Base-by-base conservation (phyloP, 2,113 vertebrate genomes). In the Clarias gariepinus region DNA sequence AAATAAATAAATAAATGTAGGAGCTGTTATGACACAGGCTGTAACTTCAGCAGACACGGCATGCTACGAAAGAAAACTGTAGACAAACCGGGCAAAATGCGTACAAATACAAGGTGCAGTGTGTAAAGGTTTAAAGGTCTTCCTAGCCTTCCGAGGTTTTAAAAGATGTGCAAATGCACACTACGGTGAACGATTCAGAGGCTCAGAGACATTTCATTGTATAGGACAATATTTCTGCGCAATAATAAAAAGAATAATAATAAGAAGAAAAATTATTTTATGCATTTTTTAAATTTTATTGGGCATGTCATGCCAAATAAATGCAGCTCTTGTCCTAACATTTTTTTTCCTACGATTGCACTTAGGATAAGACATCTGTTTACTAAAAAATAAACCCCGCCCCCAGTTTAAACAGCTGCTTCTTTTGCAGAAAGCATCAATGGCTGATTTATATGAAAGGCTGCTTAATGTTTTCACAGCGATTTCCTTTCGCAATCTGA, bases 1-100 rank as follows among this genome's bases (percentile, higher is more conserved):
- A 76, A 64, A 47, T 21, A 55, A 30, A 47, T 8, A 47, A 47
- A 47, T 8, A 8, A 47, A 47, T 47, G 19, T 4, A 11, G 21
- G 55, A n/a, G 30, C 64, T 60, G 30, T 86, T 61, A 86, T 76
- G 68, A 36, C 55, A 74, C 41, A 69, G 21, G 28, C n/a, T 30
- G 7, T 61, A n/a, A 85, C 63, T 81, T 71, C 21, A 60, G 57
- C 6, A 36, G 61, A 30, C 30, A 66, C 55, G 30, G 53, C 25
- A 55, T 19, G 60, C 8, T 13, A 79, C 3, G 21, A 68, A 68
- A 69, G 53, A 86, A 2, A 61, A 33, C 64, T 30, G 36, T 55
- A 13, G 66, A n/a, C 57, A 66, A 60, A 28, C 74, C 55, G n/a
- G 41, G 71, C 9, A 41, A 10, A 3, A 66, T 10, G 8, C 3